phyloP scores from a whole-genome alignment of 2,113 vertebrate genomes.

The Sapayoa aenigma region DNA sequence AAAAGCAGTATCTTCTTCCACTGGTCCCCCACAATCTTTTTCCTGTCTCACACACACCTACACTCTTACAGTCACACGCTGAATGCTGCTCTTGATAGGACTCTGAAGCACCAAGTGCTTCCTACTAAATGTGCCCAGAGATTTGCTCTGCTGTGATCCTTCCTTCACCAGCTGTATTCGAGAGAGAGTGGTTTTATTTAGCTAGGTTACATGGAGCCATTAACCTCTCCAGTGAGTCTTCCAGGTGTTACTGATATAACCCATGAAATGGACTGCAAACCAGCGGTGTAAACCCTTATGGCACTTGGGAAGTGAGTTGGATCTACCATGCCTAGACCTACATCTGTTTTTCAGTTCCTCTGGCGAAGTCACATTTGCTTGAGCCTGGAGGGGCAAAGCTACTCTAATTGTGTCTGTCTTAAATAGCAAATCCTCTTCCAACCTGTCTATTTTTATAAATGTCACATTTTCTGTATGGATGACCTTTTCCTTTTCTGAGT shows the following conservation, averaged over 20 bases:
- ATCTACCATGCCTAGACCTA: not conserved
- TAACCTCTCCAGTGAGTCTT: not conserved
- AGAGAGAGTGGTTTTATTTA: not conserved
- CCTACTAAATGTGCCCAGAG: not conserved
- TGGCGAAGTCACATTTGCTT: fast-evolving
- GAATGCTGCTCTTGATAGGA: not conserved
- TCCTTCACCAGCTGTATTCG: not conserved
- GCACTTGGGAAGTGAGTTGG: not conserved
- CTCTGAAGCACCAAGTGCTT: not conserved
- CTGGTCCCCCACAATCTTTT: not conserved
- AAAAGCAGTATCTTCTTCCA: slow-evolving; percentile 23
- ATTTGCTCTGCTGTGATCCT: not conserved
- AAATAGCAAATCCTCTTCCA: not conserved
- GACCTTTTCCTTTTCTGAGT: not conserved
- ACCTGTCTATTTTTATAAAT: slow-evolving; percentile 1
- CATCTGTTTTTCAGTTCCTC: not conserved
- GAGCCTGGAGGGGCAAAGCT: not conserved
- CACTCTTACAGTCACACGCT: not conserved
- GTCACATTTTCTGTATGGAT: not conserved
- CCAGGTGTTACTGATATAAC: not conserved
- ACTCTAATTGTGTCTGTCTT: not conserved
- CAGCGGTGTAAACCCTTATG: not conserved
- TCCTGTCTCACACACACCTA: slow-evolving; percentile 40
- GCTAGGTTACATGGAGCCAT: fast-evolving
- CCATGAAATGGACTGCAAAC: not conserved